Evolutionary conservation across 2,113 vertebrate species (phyloP), one percentile per base, ranked within the genome.

Genomic region (Cynocephalus volans): DNA sequence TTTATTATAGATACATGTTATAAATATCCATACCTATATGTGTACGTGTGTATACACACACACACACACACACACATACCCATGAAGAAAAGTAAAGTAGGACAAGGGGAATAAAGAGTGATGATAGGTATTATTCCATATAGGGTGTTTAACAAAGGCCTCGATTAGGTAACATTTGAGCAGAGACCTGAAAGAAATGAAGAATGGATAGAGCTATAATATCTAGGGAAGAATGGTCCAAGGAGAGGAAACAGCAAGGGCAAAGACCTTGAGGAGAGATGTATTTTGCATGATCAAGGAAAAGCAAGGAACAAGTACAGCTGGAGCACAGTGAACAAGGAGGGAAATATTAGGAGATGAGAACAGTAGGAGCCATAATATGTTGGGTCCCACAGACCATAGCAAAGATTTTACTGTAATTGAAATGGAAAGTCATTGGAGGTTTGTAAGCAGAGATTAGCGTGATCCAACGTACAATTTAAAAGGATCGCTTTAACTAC

Each of bases 101-200:
- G 4, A 3, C 81, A 65, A 93, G 41, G 48, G 62, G 9, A 90
- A 73, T 79, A 79, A 70, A 76, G 33, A 77, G 8, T 65, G 26
- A 89, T 85, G 48, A 4, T 88, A 73, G 60, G 14, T 90, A 82
- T 69, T 96, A 93, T 58, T 90, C 79, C 62, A 60, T 67, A 58
- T 17, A 75, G 5, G 10, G 18, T 79, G 12, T 88, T 88, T 75
- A 67, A 77, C 31, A 84, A 52, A 84, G 19, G 15, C 58, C 50
- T 95, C 58, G 50, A 64, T 95, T 48, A 81, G 21, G 9, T 89
- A 45, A 88, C 62, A 76, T 73, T 75, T 86, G 58, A 89, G 28
- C 64, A 96, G 58, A 91, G 15, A 70, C 64, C 45, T 93, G 72
- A 96, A 89, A 95, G 56, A 97, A 96, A 76, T 69, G 33, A 90